These are phyloP conservation scores for Coregonus sp. DNA, from an alignment of 2,797 vertebrate species.

Conservation along the genomic window DNA sequence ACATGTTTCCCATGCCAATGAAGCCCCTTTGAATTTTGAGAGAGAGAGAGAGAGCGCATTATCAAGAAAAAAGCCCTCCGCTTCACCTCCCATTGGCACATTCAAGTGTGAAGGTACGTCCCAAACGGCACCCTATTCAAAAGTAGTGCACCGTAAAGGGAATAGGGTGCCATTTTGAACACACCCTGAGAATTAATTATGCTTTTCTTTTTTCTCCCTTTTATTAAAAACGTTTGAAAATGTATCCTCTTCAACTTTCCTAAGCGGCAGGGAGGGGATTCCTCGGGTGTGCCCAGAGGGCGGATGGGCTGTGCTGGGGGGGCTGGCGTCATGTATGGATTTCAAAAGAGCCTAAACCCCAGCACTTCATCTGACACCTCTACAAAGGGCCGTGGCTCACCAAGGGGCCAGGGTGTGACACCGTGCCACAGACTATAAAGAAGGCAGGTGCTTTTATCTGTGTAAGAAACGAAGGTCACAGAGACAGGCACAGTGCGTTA, in stretches of 20 bases:
- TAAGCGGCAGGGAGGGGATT: constrained; percentile 1
- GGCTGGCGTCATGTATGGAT: constrained; percentile 31
- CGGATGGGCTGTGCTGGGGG: background rate
- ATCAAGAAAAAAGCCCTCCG: constrained; percentile 23
- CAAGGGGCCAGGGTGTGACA: constrained; percentile 34
- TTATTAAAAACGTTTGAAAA: constrained; percentile 10
- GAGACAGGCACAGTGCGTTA: constrained; percentile 35
- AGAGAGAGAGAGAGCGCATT: constrained; percentile 13
- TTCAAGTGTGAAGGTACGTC: constrained; percentile 34
- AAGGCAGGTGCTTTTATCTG: constrained; percentile 54
- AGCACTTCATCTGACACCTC: constrained; percentile 67
- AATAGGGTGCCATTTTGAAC: background rate
- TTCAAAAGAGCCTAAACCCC: constrained; percentile 58
- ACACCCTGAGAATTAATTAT: background rate
- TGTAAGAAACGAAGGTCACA: constrained; percentile 59
- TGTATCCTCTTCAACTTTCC: constrained; percentile 32
- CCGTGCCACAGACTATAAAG: constrained; percentile 34
- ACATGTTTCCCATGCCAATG: too few species aligned
- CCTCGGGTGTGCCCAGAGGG: constrained; percentile 24
- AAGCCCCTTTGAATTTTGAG: too few species aligned
- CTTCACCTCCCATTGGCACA: constrained; percentile 24
- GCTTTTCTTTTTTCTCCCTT: background rate
- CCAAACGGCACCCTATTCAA: constrained; percentile 16
- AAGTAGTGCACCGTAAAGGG: background rate
- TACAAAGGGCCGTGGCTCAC: constrained; percentile 60